Percentiles rank a stretch among this genome's conserved stretches.
These are phyloP conservation scores for Acanthoscelides obtectus DNA, from an alignment of 2,888 invertebrate species.

Conservation along the genomic window DNA sequence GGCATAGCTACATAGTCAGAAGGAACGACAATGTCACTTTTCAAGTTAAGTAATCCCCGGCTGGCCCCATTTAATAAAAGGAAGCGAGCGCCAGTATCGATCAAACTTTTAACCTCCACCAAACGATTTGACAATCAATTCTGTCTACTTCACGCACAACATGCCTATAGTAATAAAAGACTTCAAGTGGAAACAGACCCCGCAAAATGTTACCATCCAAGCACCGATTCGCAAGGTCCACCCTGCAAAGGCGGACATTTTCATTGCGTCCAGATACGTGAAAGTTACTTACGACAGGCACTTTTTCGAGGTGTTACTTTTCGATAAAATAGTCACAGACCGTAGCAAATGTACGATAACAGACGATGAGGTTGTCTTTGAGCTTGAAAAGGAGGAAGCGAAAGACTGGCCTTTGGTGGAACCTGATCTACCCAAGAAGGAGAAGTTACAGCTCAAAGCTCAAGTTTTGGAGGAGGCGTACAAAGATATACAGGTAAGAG, in stretches of 20 bases:
- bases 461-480: conserved; percentile 56
- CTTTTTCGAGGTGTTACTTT: conserved; percentile 70
- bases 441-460: conserved; percentile 55
- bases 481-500: conserved; percentile 24
- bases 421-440: conserved; percentile 53
- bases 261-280: conserved; percentile 64
- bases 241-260: conserved; percentile 63
- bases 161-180: conserved; percentile 76
- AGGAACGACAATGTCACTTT: too few relatives aligned
- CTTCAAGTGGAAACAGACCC: conserved; percentile 70
- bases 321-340: conserved; percentile 56
- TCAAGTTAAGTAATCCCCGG: too few relatives aligned
- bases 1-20: too few relatives aligned
- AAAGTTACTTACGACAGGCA: conserved; percentile 70
- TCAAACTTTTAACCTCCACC: conserved; percentile 1
- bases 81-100: too few relatives aligned
- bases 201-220: conserved; percentile 53
- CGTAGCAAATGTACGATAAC: conserved; percentile 60
- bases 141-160: not conserved
- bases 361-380: conserved; percentile 59
- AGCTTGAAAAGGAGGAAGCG: conserved; percentile 58
- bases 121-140: not conserved
- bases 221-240: conserved; percentile 62
- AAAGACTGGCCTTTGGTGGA: conserved; percentile 57
- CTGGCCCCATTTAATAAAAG: too few relatives aligned